Evolutionary conservation across 2,113 vertebrate genomes (phyloP).

Genomic region (Apistogramma diplotaenia): DNA sequence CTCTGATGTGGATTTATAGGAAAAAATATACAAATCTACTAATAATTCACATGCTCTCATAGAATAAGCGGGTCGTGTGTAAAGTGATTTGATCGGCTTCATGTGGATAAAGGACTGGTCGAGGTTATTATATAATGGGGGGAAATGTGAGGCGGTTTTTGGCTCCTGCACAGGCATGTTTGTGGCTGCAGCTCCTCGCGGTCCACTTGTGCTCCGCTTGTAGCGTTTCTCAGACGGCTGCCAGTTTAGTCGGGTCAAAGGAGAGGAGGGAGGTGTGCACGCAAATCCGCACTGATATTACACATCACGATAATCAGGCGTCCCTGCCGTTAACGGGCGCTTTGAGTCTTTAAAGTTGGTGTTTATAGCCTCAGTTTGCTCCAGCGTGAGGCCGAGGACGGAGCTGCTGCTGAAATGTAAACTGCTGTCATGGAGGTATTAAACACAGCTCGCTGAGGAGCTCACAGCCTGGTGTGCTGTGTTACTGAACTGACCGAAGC

Average conservation of each 20-base stretch:
- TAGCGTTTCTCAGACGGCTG: conserved; percentile 34
- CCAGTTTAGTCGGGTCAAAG: conserved; percentile 38
- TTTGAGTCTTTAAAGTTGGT: not conserved
- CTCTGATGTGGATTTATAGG: not conserved
- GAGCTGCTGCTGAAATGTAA: conserved; percentile 2
- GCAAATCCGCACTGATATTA: not conserved
- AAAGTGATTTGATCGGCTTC: not conserved
- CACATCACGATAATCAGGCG: not conserved
- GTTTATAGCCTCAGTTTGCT: not conserved
- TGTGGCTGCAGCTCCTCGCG: not conserved
- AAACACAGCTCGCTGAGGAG: not conserved
- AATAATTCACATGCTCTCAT: not conserved
- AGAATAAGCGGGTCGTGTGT: not conserved
- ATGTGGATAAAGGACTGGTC: not conserved
- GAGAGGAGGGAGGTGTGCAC: not conserved
- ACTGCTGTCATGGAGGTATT: not conserved
- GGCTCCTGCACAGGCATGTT: not conserved
- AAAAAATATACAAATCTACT: not conserved
- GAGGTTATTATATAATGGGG: accelerated
- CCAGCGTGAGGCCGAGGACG: not conserved
- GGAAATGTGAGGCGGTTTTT: not conserved
- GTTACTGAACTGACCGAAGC: not conserved
- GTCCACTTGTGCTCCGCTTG: not conserved
- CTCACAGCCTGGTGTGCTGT: not conserved
- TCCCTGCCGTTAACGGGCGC: not conserved